Conservation (phyloP, 1,140 invertebrate genomes). For the Pinna nobilis region DNA sequence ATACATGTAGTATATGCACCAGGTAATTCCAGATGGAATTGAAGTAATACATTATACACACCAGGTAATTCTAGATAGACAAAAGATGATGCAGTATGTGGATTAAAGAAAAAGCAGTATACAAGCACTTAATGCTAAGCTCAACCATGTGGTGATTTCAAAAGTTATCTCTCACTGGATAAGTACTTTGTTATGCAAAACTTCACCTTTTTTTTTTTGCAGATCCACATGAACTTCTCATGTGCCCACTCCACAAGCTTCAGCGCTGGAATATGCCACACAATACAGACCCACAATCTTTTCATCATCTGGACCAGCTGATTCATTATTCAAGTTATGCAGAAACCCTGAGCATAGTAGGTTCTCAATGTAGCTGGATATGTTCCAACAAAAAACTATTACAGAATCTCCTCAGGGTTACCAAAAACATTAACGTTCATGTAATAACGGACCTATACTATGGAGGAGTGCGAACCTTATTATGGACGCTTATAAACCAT, state of each 20-base stretch:
- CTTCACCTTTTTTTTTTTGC: not conserved
- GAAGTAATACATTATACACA: too few relatives aligned
- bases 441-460: slow-evolving; percentile 21
- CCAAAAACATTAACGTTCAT: slow-evolving; percentile 12
- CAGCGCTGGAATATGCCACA: slow-evolving; percentile 7
- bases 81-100: too few relatives aligned
- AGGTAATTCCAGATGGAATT: too few relatives aligned
- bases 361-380: slow-evolving; percentile 28
- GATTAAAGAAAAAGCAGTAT: too few relatives aligned
- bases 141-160: too few relatives aligned
- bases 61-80: too few relatives aligned
- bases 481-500: slow-evolving; percentile 18
- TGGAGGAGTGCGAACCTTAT: slow-evolving; percentile 8
- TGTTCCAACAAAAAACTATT: slow-evolving; percentile 1
- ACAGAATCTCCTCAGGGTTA: slow-evolving; percentile 1
- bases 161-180: too few relatives aligned
- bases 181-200: not conserved
- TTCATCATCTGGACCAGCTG: slow-evolving; percentile 11
- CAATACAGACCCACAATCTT: not conserved
- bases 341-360: slow-evolving; percentile 12
- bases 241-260: slow-evolving; percentile 23
- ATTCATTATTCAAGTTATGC: slow-evolving; percentile 13
- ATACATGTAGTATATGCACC: too few relatives aligned
- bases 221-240: slow-evolving; percentile 23
- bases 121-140: too few relatives aligned